Evolutionary conservation across 2,797 vertebrate genomes (phyloP).

Genomic region (Vultur gryphus): DNA sequence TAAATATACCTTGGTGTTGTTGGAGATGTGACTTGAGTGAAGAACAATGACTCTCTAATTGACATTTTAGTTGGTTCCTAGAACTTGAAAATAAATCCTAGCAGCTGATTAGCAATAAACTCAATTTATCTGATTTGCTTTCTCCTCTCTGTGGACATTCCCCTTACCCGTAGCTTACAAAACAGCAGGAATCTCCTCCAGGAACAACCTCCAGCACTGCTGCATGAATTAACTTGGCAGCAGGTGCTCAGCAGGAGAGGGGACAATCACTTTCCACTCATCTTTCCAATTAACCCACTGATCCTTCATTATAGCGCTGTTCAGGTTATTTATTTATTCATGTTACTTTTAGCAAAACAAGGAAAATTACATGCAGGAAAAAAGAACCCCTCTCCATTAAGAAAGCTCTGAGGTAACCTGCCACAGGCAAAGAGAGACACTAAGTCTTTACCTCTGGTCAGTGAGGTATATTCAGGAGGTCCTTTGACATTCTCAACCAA

Average conservation of each 20-base stretch:
- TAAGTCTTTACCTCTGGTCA: not conserved
- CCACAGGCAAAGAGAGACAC: not conserved
- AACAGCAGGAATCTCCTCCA: conserved; percentile 20
- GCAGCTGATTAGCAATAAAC: conserved; percentile 24
- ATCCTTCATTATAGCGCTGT: not conserved
- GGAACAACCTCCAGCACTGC: conserved; percentile 8
- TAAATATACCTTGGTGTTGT: not conserved
- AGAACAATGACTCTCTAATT: not conserved
- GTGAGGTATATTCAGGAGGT: not conserved
- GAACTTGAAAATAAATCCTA: conserved; percentile 17
- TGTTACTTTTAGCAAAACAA: conserved; percentile 3
- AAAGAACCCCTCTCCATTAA: not conserved
- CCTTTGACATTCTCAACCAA: not conserved
- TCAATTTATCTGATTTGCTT: conserved; percentile 21
- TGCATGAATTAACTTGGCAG: conserved; percentile 38
- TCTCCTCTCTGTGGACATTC: not conserved
- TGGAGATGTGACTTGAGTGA: not conserved
- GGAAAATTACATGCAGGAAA: not conserved
- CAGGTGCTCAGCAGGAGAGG: conserved; percentile 34
- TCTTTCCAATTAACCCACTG: conserved; percentile 49
- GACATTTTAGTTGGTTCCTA: not conserved
- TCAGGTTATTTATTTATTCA: conserved; percentile 12
- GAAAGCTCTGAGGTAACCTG: not conserved
- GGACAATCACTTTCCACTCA: not conserved
- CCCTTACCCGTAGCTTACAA: not conserved